Evolutionary conservation across 53 echinoderm and acorn worm genomes (phyloP).

Genomic region (Patiria pectinifera): DNA sequence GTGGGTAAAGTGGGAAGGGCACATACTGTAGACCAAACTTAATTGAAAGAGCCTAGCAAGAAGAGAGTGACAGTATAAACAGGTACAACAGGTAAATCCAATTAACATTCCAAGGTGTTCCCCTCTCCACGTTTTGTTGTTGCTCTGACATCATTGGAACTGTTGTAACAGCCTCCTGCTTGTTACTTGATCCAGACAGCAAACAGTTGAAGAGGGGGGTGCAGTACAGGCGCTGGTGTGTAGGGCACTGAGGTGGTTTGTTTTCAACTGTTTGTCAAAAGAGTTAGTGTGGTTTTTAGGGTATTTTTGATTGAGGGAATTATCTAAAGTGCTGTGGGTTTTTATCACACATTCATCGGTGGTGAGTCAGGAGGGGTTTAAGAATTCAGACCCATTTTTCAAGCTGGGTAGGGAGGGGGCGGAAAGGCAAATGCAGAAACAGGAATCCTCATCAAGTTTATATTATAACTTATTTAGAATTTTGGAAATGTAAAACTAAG

Average conservation of each 20-base stretch:
- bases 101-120: constrained; percentile 43
- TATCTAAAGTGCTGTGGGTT: not conserved
- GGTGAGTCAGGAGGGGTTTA: not conserved
- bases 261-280: not conserved
- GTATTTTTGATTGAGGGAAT: not conserved
- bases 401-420: not conserved
- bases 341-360: not conserved
- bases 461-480: too few species aligned
- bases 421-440: not conserved
- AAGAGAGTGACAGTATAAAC: constrained; percentile 24
- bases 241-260: not conserved
- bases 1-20: too few species aligned
- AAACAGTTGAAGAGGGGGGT: not conserved
- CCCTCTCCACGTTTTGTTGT: not conserved
- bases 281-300: not conserved
- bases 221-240: not conserved
- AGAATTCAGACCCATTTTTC: not conserved
- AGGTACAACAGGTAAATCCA: constrained; percentile 35
- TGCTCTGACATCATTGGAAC: not conserved
- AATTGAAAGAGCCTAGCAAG: not conserved
- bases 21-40: too few species aligned
- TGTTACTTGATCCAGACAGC: not conserved
- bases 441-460: not conserved
- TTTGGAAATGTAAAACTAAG: too few species aligned
- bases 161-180: constrained; percentile 45